Percentiles rank a stretch among this genome's conserved stretches.
Conservation (phyloP, 2,888 invertebrate genomes). For the Drosophila dives region DNA sequence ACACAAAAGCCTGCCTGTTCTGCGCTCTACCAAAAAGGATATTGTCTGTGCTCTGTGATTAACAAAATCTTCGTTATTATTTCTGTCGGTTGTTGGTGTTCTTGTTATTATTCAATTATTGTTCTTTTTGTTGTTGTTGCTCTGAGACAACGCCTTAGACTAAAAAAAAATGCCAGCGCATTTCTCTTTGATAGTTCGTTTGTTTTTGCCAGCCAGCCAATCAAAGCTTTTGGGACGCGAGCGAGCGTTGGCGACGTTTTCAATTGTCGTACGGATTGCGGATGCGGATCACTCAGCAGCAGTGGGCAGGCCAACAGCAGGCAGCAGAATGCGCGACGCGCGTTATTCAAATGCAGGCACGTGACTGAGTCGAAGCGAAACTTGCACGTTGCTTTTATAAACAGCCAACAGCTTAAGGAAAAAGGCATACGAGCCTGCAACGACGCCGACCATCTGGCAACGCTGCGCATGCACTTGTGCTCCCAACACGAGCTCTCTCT, state of each 20-base stretch:
- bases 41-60: constrained; percentile 39
- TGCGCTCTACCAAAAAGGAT: constrained; percentile 60
- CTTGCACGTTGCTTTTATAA: constrained; percentile 76
- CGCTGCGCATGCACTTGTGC: constrained; percentile 56
- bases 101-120: neutral
- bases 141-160: constrained; percentile 54
- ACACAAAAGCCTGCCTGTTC: constrained; percentile 66
- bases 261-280: constrained; percentile 50
- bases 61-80: constrained; percentile 18
- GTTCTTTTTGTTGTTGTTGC: constrained; percentile 6
- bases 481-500: constrained; percentile 31
- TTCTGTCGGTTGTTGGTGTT: neutral
- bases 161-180: constrained; percentile 40
- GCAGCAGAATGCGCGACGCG: constrained; percentile 56
- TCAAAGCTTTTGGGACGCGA: constrained; percentile 60
- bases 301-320: constrained; percentile 38
- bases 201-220: constrained; percentile 53
- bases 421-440: neutral
- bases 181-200: constrained; percentile 28
- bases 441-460: constrained; percentile 63
- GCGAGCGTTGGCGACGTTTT: constrained; percentile 13
- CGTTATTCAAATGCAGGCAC: constrained; percentile 73
- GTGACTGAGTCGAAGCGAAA: constrained; percentile 73
- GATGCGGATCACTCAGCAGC: constrained; percentile 72
- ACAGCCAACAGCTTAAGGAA: constrained; percentile 34